These are phyloP conservation scores for Casuarius casuarius DNA, from an alignment of 2,113 vertebrate genomes.

Conservation along the genomic window DNA sequence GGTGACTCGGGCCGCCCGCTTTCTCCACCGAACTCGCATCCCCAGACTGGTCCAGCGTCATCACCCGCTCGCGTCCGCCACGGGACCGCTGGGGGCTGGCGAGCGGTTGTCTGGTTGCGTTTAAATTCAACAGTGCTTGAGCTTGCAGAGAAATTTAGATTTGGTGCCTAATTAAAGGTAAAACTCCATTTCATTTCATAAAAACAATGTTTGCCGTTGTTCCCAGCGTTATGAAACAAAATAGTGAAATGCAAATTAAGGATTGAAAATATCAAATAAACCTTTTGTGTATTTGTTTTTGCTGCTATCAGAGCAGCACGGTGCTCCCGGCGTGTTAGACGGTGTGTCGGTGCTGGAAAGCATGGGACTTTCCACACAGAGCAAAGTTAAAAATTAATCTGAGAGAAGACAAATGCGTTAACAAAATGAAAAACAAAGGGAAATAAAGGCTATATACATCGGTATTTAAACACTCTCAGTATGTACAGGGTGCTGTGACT, in stretches of 20 bases:
- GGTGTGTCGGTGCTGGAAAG: too few relatives aligned
- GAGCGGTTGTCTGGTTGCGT: not conserved
- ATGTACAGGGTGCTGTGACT: too few relatives aligned
- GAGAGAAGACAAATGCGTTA: too few relatives aligned
- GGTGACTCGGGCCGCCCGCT: not conserved
- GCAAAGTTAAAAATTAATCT: too few relatives aligned
- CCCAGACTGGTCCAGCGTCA: not conserved
- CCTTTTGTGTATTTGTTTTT: too few relatives aligned
- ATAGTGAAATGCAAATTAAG: too few relatives aligned
- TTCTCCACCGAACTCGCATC: not conserved
- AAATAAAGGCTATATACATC: too few relatives aligned
- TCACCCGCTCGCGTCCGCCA: not conserved
- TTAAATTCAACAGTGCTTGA: not conserved
- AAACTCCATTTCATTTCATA: not conserved
- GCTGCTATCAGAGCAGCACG: too few relatives aligned
- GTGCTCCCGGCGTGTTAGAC: too few relatives aligned
- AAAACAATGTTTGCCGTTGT: not conserved
- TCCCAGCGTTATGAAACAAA: not conserved
- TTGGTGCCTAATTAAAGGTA: not conserved
- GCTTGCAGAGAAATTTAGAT: rapidly evolving
- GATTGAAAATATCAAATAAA: not conserved
- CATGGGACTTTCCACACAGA: too few relatives aligned
- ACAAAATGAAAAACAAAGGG: too few relatives aligned
- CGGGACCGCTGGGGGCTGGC: not conserved
- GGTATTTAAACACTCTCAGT: too few relatives aligned